Base-by-base conservation (phyloP, 2,888 invertebrate genomes). In the Orchesellides sinensis region DNA sequence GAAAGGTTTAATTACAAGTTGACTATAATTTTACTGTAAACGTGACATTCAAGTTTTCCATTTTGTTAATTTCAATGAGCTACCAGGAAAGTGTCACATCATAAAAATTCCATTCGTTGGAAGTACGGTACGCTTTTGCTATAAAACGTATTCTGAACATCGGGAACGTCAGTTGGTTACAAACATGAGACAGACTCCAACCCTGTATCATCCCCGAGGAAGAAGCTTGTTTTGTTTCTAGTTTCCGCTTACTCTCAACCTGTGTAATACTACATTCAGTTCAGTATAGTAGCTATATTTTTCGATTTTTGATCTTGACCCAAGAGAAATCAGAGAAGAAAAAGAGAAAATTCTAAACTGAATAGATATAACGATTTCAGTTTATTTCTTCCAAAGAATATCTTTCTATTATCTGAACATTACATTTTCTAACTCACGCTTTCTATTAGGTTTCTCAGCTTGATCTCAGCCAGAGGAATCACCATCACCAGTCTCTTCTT, bases 291-390 rank as follows among this genome's bases (percentile, higher is more conserved):
- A 35, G 12, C n/a, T 63, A 10, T n/a, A 63, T 49, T 49, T 72
- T 65, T 66, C 70, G 63, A 73, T 80, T 80, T 73, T 59, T 80
- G 80, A 73, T 80, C 80, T 80, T 80, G 73, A 80, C 80, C 80
- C 80, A 73, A 80, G 80, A 80, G 80, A 80, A 80, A 80, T 80
- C 80, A 80, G 80, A 56, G 73, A 54, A 29, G 56, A 17, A 65
- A 40, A 52, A n/a, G 6, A 54, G 35, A 27, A 40, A 35, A 32
- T 54, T 54, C 32, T 56, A 27, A 40, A 40, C 40, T 17, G 19
- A 21, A 29, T n/a, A 54, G 35, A 4, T 21, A 32, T 40, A 65
- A 35, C 17, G 40, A 65, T 65, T 65, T 40, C 63, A 63, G 6
- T 14, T 14, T 35, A 25, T 17, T 21, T 65, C 63, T 49, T 49